Evolutionary conservation across 1,140 invertebrate genomes (phyloP), one percentile per base, ranked within the genome.

Genomic region (Ctenoplectra terminalis): DNA sequence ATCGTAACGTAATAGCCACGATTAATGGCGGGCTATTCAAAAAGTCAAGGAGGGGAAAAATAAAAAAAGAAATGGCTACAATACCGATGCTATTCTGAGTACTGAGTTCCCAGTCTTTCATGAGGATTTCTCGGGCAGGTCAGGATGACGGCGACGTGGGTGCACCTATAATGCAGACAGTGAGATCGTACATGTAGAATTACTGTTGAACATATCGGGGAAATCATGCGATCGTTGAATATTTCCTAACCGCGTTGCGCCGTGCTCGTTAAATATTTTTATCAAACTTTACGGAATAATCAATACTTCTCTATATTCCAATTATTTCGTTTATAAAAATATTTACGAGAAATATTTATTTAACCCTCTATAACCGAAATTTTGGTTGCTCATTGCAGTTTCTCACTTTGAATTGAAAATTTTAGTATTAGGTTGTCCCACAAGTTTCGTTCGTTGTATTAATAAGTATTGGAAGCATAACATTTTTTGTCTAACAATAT

Each of bases 61-160:
- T 91, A 91, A 91, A 92, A 91, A 93, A 91, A 90, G 82, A 91
- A 93, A 92, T 90, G 89, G 92, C 90, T 93, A 94, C 93, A 90
- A 94, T 94, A 94, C 93, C 93, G 92, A 94, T 93, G 92, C 93
- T 94, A 94, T 94, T 94, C 85, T 94, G 93, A 93, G 93, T 94
- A 94, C 92, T 94, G 93, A 94, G 93, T 93, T 94, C 93, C 93
- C 93, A 94, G 93, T 94, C 93, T 94, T 94, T 94, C 93, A 94
- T 94, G 92, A 94, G 93, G 93, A 94, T 94, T 93, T 93, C 91
- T 92, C 93, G 93, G 92, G 93, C 93, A 93, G 93, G 91, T 94
- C 93, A 93, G 92, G 93, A 93, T 93, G 93, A 94, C 92, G 89
- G 91, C 93, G 90, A 94, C 90, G 93, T 93, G 92, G 93, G 83